These are phyloP conservation scores for Grapholita molesta DNA, from an alignment of 1,140 invertebrate genomes.

Conservation along the genomic window DNA sequence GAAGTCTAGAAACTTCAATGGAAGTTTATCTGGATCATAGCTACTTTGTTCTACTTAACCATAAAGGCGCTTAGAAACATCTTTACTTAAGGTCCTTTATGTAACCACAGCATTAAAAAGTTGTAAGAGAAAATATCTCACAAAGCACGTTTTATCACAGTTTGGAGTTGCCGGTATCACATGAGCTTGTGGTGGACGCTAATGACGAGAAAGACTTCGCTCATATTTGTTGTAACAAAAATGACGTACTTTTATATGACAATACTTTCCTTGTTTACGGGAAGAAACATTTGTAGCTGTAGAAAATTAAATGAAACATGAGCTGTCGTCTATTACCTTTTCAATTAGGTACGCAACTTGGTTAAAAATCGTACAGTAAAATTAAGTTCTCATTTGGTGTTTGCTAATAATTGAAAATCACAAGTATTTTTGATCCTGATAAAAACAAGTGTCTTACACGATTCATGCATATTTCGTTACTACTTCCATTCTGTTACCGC, in stretches of 20 bases:
- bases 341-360: no score
- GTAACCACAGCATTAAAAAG: slow-evolving; percentile 59
- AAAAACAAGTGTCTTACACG: no score
- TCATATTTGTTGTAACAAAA: slow-evolving; percentile 15
- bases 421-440: no score
- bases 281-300: neutral
- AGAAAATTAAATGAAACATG: no score
- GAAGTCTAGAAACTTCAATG: neutral
- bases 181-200: slow-evolving; percentile 48
- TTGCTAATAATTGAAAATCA: no score
- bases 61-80: slow-evolving; percentile 50
- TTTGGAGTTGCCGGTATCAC: slow-evolving; percentile 38
- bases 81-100: slow-evolving; percentile 43
- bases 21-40: slow-evolving; percentile 20
- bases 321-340: no score
- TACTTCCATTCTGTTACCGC: no score
- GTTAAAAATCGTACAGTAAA: no score
- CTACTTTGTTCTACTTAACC: slow-evolving; percentile 33
- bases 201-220: slow-evolving; percentile 43
- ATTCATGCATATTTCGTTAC: no score
- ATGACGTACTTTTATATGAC: neutral
- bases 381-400: no score
- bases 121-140: slow-evolving; percentile 55
- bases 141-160: slow-evolving; percentile 64
- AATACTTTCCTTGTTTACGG: slow-evolving; percentile 2